These are phyloP conservation scores for Hemithea aestivaria DNA, from an alignment of 2,888 invertebrate species.

Conservation along the genomic window DNA sequence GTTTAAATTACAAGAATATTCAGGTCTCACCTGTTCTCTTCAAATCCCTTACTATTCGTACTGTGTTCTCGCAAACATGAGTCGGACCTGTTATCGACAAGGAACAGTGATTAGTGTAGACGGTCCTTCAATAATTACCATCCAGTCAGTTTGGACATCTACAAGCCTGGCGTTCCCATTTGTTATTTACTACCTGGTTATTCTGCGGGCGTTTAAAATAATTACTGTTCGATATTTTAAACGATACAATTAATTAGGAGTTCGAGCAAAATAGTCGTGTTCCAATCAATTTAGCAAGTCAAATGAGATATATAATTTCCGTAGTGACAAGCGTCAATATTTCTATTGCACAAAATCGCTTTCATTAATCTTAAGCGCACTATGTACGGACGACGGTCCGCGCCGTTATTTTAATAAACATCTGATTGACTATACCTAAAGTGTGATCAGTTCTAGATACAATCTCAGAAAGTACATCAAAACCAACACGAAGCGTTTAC, in stretches of 20 bases:
- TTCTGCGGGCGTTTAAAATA: constrained; percentile 17
- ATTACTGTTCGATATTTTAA: constrained; percentile 22
- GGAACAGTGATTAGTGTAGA: constrained; percentile 55
- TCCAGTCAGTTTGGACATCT: constrained; percentile 29
- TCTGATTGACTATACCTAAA: too few relatives aligned
- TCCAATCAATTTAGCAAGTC: constrained; percentile 29
- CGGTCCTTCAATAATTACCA: constrained; percentile 57
- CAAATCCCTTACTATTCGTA: too few relatives aligned
- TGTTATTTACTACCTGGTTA: constrained; percentile 22
- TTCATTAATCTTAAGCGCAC: constrained; percentile 16
- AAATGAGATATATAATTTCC: constrained; percentile 29
- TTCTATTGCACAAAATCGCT: constrained; percentile 23
- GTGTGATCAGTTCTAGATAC: too few relatives aligned
- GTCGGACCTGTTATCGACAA: constrained; percentile 46
- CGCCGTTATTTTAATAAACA: too few relatives aligned
- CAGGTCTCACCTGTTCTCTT: too few relatives aligned
- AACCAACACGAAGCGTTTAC: too few relatives aligned
- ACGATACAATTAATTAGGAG: constrained; percentile 29
- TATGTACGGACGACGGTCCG: too few relatives aligned
- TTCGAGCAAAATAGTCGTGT: constrained; percentile 27
- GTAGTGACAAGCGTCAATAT: constrained; percentile 27
- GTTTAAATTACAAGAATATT: too few relatives aligned
- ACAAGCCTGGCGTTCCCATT: constrained; percentile 22
- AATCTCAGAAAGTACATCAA: too few relatives aligned
- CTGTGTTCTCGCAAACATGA: constrained; percentile 31